These are phyloP conservation scores for Epistrophella euchroma DNA, from an alignment of 2,888 invertebrate species.

Conservation along the genomic window DNA sequence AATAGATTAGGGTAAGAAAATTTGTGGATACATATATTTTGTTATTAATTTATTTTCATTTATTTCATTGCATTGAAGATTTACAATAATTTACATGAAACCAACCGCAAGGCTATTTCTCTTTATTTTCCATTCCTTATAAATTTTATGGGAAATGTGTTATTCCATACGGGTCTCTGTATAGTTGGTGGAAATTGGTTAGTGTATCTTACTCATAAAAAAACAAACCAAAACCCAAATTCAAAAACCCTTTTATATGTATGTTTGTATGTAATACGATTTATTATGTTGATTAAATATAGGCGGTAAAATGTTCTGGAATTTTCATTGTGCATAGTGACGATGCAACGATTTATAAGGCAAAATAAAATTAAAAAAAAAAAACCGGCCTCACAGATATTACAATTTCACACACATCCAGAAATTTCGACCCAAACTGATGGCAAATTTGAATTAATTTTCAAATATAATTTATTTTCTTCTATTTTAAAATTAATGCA, in stretches of 20 bases:
- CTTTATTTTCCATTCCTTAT: conserved; percentile 51
- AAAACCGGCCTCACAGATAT: background rate
- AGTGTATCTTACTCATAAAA: background rate
- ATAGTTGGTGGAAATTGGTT: conserved; percentile 3
- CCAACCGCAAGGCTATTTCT: conserved; percentile 38
- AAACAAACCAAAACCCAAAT: conserved; percentile 3
- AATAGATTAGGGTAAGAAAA: too few relatives aligned
- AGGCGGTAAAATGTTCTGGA: conserved; percentile 18
- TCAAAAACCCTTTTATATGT: background rate
- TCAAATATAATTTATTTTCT: conserved; percentile 58
- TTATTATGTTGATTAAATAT: conserved; percentile 71
- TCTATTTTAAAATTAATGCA: conserved; percentile 61
- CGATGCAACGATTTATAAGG: conserved; percentile 63
- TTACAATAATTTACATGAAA: conserved; percentile 53
- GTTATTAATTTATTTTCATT: conserved; percentile 32
- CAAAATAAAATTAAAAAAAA: conserved; percentile 44
- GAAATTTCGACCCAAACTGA: background rate
- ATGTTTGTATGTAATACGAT: conserved; percentile 46
- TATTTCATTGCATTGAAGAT: conserved; percentile 26
- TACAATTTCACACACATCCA: background rate
- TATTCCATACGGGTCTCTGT: background rate
- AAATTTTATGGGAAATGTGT: conserved; percentile 42
- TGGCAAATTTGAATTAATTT: conserved; percentile 67
- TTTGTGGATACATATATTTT: background rate
- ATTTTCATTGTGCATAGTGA: conserved; percentile 15